These are phyloP conservation scores for Hemichromis elongatus DNA, from an alignment of 2,113 vertebrate genomes.

Conservation along the genomic window DNA sequence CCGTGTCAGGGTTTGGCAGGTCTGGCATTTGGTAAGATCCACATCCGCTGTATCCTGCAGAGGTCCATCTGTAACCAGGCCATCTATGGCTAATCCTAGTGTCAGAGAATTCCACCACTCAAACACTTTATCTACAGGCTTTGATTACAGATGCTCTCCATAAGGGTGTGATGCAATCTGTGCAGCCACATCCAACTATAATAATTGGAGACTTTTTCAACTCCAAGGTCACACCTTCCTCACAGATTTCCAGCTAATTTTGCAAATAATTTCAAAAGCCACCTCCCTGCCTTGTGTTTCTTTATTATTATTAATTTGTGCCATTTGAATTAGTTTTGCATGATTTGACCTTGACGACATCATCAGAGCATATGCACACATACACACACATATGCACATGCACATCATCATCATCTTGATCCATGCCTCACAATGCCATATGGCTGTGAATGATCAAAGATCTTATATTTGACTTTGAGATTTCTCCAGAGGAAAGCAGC, in stretches of 20 bases:
- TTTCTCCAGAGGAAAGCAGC: conserved; percentile 48
- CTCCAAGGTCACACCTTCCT: background rate
- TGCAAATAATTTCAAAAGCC: background rate
- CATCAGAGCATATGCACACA: background rate
- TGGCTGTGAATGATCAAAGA: conserved; percentile 59
- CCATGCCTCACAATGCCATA: conserved; percentile 22
- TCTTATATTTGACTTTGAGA: conserved; percentile 67
- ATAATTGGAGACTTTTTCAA: background rate
- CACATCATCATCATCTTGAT: background rate
- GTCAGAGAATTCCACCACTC: background rate
- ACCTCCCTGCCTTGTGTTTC: background rate
- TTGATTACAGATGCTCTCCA: background rate
- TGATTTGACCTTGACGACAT: conserved; percentile 44
- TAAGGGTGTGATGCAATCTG: background rate
- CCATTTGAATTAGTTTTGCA: conserved; percentile 21
- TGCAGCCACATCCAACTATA: background rate
- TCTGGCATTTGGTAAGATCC: background rate
- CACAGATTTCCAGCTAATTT: background rate
- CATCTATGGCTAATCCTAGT: background rate
- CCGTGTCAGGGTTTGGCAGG: background rate
- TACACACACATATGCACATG: background rate
- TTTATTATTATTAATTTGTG: background rate
- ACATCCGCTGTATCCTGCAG: background rate
- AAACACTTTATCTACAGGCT: background rate
- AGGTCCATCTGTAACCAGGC: background rate